Conservation (phyloP, 2,113 vertebrate genomes). For the Oreochromis spilurus region DNA sequence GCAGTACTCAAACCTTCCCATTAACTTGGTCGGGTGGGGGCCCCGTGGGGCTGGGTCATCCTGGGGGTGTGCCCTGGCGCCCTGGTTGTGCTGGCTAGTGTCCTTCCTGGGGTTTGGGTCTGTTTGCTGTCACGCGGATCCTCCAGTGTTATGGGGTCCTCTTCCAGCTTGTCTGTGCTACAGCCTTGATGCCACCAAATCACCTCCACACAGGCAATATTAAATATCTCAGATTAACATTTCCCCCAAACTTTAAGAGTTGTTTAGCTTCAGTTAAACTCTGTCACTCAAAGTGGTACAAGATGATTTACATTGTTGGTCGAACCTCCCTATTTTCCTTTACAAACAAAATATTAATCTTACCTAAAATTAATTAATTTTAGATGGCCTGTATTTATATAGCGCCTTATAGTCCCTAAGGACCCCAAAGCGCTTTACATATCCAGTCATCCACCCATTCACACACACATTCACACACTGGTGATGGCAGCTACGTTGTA, state of each 20-base stretch:
- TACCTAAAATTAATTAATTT: not conserved
- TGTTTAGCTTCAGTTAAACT: not conserved
- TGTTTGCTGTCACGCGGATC: not conserved
- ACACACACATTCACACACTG: too few relatives aligned
- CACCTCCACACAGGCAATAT: not conserved
- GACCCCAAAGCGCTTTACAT: too few relatives aligned
- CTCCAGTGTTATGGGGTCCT: not conserved
- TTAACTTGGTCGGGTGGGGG: not conserved
- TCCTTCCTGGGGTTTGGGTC: not conserved
- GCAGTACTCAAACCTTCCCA: not conserved
- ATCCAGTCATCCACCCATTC: too few relatives aligned
- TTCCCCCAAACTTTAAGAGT: not conserved
- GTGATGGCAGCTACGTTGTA: too few relatives aligned
- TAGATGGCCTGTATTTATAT: too few relatives aligned
- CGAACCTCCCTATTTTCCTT: not conserved
- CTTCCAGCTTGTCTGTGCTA: not conserved
- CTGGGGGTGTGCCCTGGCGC: fast-evolving
- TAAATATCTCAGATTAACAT: not conserved
- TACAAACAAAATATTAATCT: not conserved
- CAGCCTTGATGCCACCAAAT: not conserved
- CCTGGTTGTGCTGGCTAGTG: not conserved
- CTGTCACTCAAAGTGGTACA: not conserved
- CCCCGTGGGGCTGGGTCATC: not conserved
- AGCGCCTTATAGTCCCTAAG: too few relatives aligned
- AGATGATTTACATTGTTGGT: not conserved